Evolutionary conservation across 2,113 vertebrate species (phyloP).

Genomic region (Psophia crepitans): DNA sequence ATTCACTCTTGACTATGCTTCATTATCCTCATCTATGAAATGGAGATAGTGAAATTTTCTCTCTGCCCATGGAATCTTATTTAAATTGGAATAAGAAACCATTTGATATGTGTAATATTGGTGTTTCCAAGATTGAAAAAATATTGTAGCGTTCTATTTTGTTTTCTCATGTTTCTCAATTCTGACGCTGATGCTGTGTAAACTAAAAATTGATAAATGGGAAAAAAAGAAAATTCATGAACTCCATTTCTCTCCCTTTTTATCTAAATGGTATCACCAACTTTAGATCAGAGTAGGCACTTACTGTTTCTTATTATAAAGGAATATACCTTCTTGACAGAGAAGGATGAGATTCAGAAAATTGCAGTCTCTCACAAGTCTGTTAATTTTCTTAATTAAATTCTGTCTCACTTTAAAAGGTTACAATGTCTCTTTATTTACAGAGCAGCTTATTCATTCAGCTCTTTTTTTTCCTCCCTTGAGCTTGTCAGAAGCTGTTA

Average conservation of each 20-base stretch:
- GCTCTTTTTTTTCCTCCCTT: neutral
- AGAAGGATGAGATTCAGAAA: conserved; percentile 10
- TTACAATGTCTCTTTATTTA: conserved; percentile 54
- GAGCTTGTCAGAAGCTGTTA: conserved; percentile 63
- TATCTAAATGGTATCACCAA: neutral
- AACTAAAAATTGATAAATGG: neutral
- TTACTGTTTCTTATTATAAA: neutral
- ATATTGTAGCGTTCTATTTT: neutral
- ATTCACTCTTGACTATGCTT: neutral
- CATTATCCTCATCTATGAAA: neutral
- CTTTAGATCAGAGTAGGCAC: neutral
- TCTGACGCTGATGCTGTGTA: neutral
- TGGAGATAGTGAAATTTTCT: neutral
- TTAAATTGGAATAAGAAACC: neutral
- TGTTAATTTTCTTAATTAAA: conserved; percentile 61
- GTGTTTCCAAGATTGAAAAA: neutral
- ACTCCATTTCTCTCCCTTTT: neutral
- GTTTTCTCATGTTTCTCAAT: neutral
- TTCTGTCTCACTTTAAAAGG: conserved; percentile 32
- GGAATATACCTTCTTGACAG: neutral
- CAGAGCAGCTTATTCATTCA: conserved; percentile 55
- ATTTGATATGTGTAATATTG: neutral
- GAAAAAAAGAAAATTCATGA: neutral
- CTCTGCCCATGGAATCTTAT: neutral
- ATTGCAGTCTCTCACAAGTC: neutral